phyloP scores from a whole-genome alignment of 2,888 invertebrate species.

The Pachycephus smyrnensis region DNA sequence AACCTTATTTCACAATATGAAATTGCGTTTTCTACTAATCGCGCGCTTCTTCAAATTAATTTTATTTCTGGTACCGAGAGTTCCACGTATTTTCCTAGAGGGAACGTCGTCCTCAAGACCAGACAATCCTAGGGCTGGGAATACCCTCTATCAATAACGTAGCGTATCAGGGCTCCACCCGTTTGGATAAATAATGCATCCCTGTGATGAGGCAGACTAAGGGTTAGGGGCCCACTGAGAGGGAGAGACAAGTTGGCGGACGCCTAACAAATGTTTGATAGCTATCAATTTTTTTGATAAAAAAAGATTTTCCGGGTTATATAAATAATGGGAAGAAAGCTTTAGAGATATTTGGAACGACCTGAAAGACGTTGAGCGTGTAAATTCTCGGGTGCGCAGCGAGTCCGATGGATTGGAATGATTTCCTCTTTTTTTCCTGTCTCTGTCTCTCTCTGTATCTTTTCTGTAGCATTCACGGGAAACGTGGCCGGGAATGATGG shows the following conservation, averaged over 20 bases:
- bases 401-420: neutral
- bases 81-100: neutral
- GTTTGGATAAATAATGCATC: neutral
- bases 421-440: neutral
- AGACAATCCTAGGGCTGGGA: neutral
- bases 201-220: neutral
- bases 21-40: neutral
- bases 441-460: neutral
- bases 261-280: neutral
- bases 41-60: neutral
- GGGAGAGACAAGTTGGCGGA: neutral
- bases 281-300: no score
- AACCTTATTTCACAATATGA: neutral
- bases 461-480: neutral
- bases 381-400: neutral
- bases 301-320: neutral
- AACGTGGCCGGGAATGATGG: neutral
- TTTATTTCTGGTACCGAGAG: neutral
- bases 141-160: neutral
- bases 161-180: neutral
- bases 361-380: neutral
- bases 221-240: neutral
- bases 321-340: neutral
- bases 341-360: neutral
- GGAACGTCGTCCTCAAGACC: neutral